Conservation (phyloP, 2,888 invertebrate species). For the Zootermopsis nevadensis region DNA sequence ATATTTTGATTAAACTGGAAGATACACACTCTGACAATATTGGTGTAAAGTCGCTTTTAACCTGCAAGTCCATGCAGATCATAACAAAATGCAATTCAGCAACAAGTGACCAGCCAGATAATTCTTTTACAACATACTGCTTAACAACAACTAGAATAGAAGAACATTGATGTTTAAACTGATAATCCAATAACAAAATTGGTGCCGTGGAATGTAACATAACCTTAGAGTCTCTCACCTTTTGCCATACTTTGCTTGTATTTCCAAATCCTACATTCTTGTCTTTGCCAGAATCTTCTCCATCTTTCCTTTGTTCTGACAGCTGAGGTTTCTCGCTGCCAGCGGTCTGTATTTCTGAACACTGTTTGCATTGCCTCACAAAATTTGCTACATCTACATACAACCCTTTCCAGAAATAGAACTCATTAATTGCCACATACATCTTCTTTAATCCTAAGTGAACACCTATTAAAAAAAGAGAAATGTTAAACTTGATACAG, state of each 20-base stretch:
- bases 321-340: background rate
- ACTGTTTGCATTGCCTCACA: conserved; percentile 55
- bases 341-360: conserved; percentile 50
- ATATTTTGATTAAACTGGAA: too few species aligned
- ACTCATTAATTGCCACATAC: conserved; percentile 54
- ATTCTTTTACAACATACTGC: too few species aligned
- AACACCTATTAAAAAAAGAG: conserved; percentile 53
- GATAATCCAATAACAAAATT: too few species aligned
- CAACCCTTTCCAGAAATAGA: conserved; percentile 56
- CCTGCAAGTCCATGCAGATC: too few species aligned
- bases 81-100: too few species aligned
- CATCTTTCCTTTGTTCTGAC: background rate
- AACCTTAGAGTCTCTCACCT: conserved; percentile 10
- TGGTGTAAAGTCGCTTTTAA: too few species aligned
- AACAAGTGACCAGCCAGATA: too few species aligned
- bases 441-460: conserved; percentile 57
- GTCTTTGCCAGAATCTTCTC: background rate
- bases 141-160: too few species aligned
- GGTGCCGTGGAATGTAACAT: too few species aligned
- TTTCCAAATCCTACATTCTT: background rate
- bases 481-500: background rate
- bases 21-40: too few species aligned
- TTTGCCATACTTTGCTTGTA: conserved; percentile 44
- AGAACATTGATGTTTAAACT: too few species aligned
- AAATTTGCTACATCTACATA: conserved; percentile 56